Base-by-base conservation (phyloP, 2,113 vertebrate genomes). In the Gasterosteus nipponicus region DNA sequence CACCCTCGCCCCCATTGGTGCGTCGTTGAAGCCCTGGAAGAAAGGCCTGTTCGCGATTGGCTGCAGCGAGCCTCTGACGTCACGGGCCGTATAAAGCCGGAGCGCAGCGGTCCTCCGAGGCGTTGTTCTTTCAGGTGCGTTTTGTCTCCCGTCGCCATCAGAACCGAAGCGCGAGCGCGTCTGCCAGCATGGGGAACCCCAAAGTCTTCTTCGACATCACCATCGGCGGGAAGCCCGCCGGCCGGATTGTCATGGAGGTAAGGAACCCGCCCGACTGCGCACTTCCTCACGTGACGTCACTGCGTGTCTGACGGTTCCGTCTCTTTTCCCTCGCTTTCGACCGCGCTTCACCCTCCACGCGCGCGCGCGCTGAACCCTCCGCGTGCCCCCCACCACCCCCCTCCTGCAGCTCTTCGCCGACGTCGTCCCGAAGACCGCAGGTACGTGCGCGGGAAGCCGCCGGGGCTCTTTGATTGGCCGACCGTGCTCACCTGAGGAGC, bases 391-490 rank as follows among this genome's bases (percentile, higher is more conserved):
- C 22, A 1, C 22, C 22, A 26, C 22, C 22, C 22, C 1, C 22
- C 22, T 26, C 44, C 73, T 78, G 51, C 93, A 98, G 97, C 92
- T 99, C 19, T 95, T 93, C 18, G 89, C 92, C 51, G 97, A 98
- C 80, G 95, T 95, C 47, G 96, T 98, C n/a, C 97, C 97, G 46
- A 97, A 96, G 91, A 99, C 97, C 59, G 96, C 96, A 91, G 96
- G 96, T 90, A 77, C 1, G 56, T 57, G 56, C 85, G 94, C 22
- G 5, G 2, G 0, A 18, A 22, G 18, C 10, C 1, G 22, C 5
- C 8, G 14, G n/a, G 39, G 19, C 11, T 19, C 42, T 7, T 16
- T 59, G 53, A 73, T 54, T 44, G 63, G 39, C 19, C 12, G 19
- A 14, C 12, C 10, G 15, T 12, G 16, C 44, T 66, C 63, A 49